Evolutionary conservation across 2,797 vertebrate genomes (phyloP).

Genomic region (Sebastes aleutianus): DNA sequence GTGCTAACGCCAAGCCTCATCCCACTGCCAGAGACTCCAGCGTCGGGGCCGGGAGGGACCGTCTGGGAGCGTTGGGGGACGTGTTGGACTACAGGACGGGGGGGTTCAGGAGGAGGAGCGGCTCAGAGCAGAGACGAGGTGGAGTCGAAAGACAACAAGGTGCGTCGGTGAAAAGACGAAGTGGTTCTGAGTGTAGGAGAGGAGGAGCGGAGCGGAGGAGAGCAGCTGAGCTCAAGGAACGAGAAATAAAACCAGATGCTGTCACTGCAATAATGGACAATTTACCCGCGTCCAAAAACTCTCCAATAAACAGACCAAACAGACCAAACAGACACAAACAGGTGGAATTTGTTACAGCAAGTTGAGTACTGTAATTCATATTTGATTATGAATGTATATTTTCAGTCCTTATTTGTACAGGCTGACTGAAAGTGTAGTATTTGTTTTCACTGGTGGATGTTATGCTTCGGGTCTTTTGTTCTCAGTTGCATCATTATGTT

Average conservation of each 20-base stretch:
- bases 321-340: conserved; percentile 54
- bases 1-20: conserved; percentile 27
- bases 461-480: not conserved
- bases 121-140: conserved; percentile 56
- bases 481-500: not conserved
- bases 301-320: conserved; percentile 2
- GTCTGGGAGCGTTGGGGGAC: not conserved
- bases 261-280: conserved; percentile 57
- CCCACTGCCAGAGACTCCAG: conserved; percentile 1
- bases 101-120: conserved; percentile 43
- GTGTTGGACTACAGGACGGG: conserved; percentile 20
- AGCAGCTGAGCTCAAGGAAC: conserved; percentile 1
- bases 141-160: conserved; percentile 27
- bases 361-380: not conserved
- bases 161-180: conserved; percentile 36
- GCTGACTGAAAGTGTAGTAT: not conserved
- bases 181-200: conserved; percentile 57
- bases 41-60: not conserved
- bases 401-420: not conserved
- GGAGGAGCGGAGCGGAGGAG: conserved; percentile 45
- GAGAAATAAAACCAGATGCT: conserved; percentile 61
- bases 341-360: conserved; percentile 73
- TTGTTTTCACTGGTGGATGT: not conserved
- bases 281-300: conserved; percentile 47
- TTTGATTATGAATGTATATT: not conserved